phyloP scores from a whole-genome alignment of 23 tunicate species.

The Oikopleura vanhoeffeni region DNA sequence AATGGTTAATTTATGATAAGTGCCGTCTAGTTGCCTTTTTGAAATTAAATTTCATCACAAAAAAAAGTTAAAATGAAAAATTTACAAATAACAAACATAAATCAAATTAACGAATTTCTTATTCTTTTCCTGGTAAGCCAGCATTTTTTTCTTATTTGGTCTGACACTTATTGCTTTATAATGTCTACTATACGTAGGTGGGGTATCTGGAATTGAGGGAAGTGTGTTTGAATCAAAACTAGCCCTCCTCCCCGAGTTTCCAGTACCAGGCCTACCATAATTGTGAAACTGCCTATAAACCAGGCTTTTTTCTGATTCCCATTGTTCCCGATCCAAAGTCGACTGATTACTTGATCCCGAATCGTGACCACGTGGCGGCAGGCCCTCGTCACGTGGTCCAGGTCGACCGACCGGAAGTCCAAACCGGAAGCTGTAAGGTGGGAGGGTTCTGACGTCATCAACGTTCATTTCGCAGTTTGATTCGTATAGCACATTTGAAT shows the following conservation, averaged over 20 bases:
- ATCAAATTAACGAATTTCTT: too few relatives aligned
- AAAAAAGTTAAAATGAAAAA: too few relatives aligned
- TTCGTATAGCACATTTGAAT: background rate
- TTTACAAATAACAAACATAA: too few relatives aligned
- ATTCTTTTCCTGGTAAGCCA: background rate
- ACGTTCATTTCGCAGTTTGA: background rate
- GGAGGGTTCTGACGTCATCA: background rate
- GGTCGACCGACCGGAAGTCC: background rate
- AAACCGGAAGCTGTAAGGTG: background rate
- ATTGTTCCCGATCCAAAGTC: background rate
- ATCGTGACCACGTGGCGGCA: background rate
- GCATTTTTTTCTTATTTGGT: background rate
- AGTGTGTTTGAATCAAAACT: background rate
- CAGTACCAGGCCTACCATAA: background rate
- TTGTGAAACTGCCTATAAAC: background rate
- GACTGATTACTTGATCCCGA: background rate
- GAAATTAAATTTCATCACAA: too few relatives aligned
- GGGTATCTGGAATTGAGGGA: background rate
- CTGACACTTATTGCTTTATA: background rate
- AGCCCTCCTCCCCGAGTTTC: background rate
- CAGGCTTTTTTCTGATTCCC: background rate
- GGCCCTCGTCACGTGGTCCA: background rate
- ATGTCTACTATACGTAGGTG: background rate
- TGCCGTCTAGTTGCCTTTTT: too few relatives aligned
- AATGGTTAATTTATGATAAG: too few relatives aligned